Evolutionary conservation across 2,797 vertebrate genomes (phyloP).

Genomic region (Semotilus atromaculatus): DNA sequence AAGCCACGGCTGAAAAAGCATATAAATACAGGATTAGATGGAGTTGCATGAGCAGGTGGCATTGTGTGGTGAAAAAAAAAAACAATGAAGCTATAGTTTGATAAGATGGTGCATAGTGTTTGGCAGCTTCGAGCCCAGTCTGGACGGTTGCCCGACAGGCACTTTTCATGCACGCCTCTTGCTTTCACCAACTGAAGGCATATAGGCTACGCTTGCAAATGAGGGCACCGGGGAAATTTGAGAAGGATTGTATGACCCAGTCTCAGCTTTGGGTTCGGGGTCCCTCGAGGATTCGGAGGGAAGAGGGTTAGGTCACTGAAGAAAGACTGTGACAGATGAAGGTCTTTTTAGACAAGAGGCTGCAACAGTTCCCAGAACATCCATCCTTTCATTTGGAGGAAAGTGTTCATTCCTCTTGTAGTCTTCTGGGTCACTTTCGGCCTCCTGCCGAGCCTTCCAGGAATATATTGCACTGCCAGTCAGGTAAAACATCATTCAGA

Average conservation of each 20-base stretch:
- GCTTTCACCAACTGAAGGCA: slow-evolving; percentile 9
- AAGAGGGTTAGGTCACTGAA: background rate
- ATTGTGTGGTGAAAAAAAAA: background rate
- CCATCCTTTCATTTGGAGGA: slow-evolving; percentile 32
- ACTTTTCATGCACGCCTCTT: slow-evolving; percentile 13
- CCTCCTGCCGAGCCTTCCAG: background rate
- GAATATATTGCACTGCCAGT: background rate
- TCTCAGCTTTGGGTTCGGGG: background rate
- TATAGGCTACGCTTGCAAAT: background rate
- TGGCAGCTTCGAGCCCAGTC: slow-evolving; percentile 4
- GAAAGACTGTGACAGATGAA: slow-evolving; percentile 38
- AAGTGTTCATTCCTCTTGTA: slow-evolving; percentile 35
- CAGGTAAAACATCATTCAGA: slow-evolving; percentile 14
- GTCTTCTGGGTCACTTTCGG: slow-evolving; percentile 38
- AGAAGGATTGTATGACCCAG: slow-evolving; percentile 1
- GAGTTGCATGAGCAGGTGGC: slow-evolving; percentile 52
- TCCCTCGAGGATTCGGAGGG: background rate
- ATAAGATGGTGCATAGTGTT: slow-evolving; percentile 35
- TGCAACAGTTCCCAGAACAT: slow-evolving; percentile 24
- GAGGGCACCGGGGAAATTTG: slow-evolving; percentile 27
- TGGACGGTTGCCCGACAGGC: slow-evolving; percentile 36
- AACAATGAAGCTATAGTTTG: slow-evolving; percentile 17
- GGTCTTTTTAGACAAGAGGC: slow-evolving; percentile 40
- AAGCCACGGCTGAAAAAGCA: slow-evolving; percentile 41
- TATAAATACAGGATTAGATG: slow-evolving; percentile 52